Conservation (phyloP, 2,113 vertebrate species). For the Thinocorus orbignyianus region DNA sequence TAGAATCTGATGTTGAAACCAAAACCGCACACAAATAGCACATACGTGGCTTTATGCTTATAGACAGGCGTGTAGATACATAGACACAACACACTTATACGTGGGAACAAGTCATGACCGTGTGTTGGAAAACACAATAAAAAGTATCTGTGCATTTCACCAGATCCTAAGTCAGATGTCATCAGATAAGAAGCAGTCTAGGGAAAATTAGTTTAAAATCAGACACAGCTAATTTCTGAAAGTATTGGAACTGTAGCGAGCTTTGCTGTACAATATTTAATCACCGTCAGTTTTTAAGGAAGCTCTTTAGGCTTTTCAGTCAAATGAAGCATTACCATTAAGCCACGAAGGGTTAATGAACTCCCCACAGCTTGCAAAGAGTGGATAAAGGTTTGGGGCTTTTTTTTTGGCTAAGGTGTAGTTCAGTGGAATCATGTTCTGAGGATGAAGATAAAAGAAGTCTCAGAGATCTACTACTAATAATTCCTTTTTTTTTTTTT, state of each 20-base stretch:
- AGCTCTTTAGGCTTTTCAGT: background rate
- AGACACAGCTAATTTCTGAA: slow-evolving; percentile 16
- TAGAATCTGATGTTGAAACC: slow-evolving; percentile 66
- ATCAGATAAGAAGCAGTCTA: slow-evolving; percentile 46
- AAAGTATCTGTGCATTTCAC: background rate
- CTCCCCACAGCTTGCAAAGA: background rate
- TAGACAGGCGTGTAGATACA: slow-evolving; percentile 30
- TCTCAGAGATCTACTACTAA: background rate
- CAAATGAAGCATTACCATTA: background rate
- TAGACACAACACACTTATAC: slow-evolving; percentile 21
- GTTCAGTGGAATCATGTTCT: background rate
- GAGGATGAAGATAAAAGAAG: background rate
- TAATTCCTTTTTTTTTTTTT: background rate
- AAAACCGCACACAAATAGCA: slow-evolving; percentile 38
- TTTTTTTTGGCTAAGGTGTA: background rate
- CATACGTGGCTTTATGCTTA: slow-evolving; percentile 50
- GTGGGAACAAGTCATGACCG: slow-evolving; percentile 50
- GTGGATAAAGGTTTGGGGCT: background rate
- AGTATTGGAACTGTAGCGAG: background rate
- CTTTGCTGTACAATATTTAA: background rate
- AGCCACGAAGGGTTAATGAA: background rate
- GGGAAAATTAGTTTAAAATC: slow-evolving; percentile 36
- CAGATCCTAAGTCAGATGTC: background rate
- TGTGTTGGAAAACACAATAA: background rate
- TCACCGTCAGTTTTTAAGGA: background rate